A percentile compares a stretch with the other conserved stretches of the same genome.
These are phyloP conservation scores for Acrobasis suavella DNA, from an alignment of 2,888 invertebrate genomes.

Conservation along the genomic window DNA sequence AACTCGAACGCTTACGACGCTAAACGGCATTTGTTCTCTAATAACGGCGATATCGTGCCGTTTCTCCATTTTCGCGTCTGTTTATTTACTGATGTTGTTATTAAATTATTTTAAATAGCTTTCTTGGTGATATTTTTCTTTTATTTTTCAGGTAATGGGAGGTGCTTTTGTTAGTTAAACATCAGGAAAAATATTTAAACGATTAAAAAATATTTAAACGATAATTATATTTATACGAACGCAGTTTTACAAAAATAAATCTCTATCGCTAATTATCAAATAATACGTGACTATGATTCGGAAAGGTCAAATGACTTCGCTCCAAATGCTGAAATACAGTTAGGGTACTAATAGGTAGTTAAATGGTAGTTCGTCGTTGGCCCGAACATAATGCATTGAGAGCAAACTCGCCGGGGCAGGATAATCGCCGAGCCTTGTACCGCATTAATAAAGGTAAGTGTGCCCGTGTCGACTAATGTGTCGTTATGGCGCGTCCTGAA, in stretches of 20 bases:
- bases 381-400: conserved; percentile 52
- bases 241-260: too few species aligned
- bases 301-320: conserved; percentile 27
- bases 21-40: conserved; percentile 25
- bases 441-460: conserved; percentile 78
- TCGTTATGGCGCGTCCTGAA: conserved; percentile 74
- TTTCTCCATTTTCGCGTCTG: conserved; percentile 13
- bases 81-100: conserved; percentile 16
- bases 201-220: too few species aligned
- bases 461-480: conserved; percentile 74
- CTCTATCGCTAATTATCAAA: too few species aligned
- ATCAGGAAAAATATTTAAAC: too few species aligned
- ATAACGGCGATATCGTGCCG: conserved; percentile 19
- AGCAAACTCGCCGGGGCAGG: conserved; percentile 35
- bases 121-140: not conserved
- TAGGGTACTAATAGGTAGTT: conserved; percentile 51
- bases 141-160: not conserved
- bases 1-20: conserved; percentile 37
- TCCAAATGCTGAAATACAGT: conserved; percentile 32
- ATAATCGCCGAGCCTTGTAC: conserved; percentile 69
- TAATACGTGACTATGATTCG: not conserved
- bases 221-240: too few species aligned
- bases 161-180: conserved; percentile 4
- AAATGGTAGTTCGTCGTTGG: conserved; percentile 51
- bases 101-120: conserved; percentile 3